Base-by-base conservation (phyloP, 2,113 vertebrate genomes). In the Bufo gargarizans region DNA sequence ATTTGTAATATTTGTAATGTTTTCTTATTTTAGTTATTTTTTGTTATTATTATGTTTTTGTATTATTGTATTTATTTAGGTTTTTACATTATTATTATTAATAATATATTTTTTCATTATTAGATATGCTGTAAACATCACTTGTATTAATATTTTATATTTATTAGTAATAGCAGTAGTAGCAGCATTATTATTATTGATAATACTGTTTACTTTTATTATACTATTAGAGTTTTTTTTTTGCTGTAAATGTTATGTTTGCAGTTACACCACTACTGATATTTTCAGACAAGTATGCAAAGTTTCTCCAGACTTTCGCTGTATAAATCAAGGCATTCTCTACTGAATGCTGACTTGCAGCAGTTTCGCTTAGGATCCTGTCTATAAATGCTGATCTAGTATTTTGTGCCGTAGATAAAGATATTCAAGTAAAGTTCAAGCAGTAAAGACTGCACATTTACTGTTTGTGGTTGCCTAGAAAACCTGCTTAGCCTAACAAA, bases 401-500 rank as follows among this genome's bases (percentile, higher is more conserved):
- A 77, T 20, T 77, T 80, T 59, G 13, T 74, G 71, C 71, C 3
- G 13, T 74, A 74, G 11, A 74, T 74, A 74, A 45, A 74, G 71
- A 74, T 74, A 74, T 74, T 47, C 45, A 74, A 47, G 45, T 74
- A 74, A 74, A 74, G 71, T 74, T 74, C 71, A 74, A 74, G 71
- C 71, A 47, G 71, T 74, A 74, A 74, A 74, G 43, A 47, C 16
- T 45, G 71, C 71, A 74, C 71, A 74, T 74, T 74, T 71, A 71
- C 16, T 6, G 22, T 71, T 74, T 47, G 71, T 74, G 71, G 16
- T 74, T 74, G 71, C 49, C 71, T 74, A 74, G 71, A 74, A 14
- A 74, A 74, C 71, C 71, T 74, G 71, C 71, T 74, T 74, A 74
- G 71, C 71, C 71, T 74, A 74, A 74, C 71, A 47, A 74, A 74